Evolutionary conservation across 2,797 vertebrate species (phyloP).

Genomic region (Telmatherina bonti): DNA sequence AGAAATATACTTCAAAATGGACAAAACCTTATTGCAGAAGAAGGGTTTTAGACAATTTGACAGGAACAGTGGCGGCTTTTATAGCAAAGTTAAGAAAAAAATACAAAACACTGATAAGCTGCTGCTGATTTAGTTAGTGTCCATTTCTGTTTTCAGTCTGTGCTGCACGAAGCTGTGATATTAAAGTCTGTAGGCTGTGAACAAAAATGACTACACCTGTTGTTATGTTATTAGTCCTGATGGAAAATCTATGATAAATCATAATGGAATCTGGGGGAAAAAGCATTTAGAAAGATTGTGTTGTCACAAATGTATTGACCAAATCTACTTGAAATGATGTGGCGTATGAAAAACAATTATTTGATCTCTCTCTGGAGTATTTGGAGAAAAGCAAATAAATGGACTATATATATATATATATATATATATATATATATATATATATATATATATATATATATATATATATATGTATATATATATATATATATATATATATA

Average conservation of each 20-base stretch:
- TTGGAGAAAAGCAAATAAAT: slow-evolving; percentile 21
- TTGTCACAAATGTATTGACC: slow-evolving; percentile 36
- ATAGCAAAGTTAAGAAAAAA: neutral
- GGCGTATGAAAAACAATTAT: slow-evolving; percentile 54
- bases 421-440: too few relatives aligned
- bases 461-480: too few relatives aligned
- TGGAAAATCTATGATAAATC: slow-evolving; percentile 63
- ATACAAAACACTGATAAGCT: neutral
- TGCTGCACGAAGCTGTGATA: slow-evolving; percentile 20
- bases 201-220: slow-evolving; percentile 37
- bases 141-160: slow-evolving; percentile 15
- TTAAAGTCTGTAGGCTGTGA: slow-evolving; percentile 37
- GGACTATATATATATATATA: too few relatives aligned
- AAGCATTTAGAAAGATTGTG: slow-evolving; percentile 35
- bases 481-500: too few relatives aligned
- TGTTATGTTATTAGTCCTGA: slow-evolving; percentile 52
- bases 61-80: neutral
- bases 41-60: neutral
- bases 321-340: slow-evolving; percentile 35
- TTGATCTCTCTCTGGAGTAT: slow-evolving; percentile 35
- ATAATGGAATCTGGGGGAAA: slow-evolving; percentile 18
- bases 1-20: neutral
- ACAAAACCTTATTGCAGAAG: neutral
- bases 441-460: too few relatives aligned
- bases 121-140: slow-evolving; percentile 19